Evolutionary conservation across 2,888 invertebrate genomes (phyloP), one percentile per base, ranked within the genome.

Genomic region (Busseola fusca): DNA sequence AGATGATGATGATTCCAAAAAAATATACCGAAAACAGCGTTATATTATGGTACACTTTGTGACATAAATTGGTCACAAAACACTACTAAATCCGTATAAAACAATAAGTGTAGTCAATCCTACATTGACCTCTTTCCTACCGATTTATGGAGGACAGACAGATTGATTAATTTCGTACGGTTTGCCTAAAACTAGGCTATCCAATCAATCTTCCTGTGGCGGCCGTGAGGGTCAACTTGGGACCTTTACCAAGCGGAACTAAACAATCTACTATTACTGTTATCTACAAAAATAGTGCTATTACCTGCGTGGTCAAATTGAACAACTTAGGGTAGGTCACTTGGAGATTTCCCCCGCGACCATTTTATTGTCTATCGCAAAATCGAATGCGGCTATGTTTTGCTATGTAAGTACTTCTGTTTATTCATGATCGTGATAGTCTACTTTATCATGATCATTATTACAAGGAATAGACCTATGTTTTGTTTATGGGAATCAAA

Each of bases 131-230:
- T 73, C 62, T 71, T 62, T 80, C 56, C 34, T 66, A 18, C 56
- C 52, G 12, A 78, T 78, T 81, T 81, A 77, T 81, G 54, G 72
- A 1, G 50, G 82, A 63, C 18, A 63, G 27, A 66, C 40, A 54
- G 77, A 81, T 78, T 76, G 64, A 81, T 76, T 76, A 81, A 77
- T 56, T 56, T 59, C n/a, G 50, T 81, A 77, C 48, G 77, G 64
- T 80, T 81, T 69, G 81, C 76, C 66, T 71, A 66, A 77, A 81
- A 81, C 78, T 71, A 77, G 78, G 58, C 63, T 59, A 56, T 37
- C 58, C 59, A 54, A 78, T 78, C 78, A 66, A 81, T 78, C 82
- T 78, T 71, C n/a, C 10, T 27, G 70, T 77, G 78, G 66, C 50
- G 42, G 54, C 52, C 45, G 18, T 60, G 56, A 77, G 72, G 65